Conservation (phyloP, 1,140 invertebrate genomes). For the Acromyrmex echinatior region DNA sequence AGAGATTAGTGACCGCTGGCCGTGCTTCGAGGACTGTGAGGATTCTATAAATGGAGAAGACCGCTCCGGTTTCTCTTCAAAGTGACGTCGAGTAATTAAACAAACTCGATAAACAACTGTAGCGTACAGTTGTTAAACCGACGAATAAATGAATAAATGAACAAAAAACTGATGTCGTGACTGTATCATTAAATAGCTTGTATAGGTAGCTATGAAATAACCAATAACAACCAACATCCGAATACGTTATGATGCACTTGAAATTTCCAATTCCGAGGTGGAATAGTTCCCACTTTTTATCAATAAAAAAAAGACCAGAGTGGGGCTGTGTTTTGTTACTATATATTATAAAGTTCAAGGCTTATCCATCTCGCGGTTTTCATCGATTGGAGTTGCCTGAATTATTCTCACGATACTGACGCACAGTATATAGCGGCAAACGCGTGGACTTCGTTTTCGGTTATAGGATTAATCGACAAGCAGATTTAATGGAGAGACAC, state of each 20-base stretch:
- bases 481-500: constrained; percentile 60
- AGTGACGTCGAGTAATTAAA: constrained; percentile 39
- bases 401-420: constrained; percentile 56
- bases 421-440: constrained; percentile 10
- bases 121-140: neutral
- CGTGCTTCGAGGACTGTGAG: constrained; percentile 67
- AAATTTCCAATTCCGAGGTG: constrained; percentile 35
- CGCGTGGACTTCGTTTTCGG: constrained; percentile 55
- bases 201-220: neutral
- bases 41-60: constrained; percentile 25
- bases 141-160: constrained; percentile 24
- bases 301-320: constrained; percentile 17
- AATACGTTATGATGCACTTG: constrained; percentile 24
- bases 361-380: constrained; percentile 53
- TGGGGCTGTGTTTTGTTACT: constrained; percentile 1
- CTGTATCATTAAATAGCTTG: constrained; percentile 7
- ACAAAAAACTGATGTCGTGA: neutral
- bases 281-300: constrained; percentile 31
- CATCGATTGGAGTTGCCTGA: constrained; percentile 51
- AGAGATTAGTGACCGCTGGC: constrained; percentile 75
- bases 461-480: constrained; percentile 63
- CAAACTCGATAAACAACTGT: constrained; percentile 32
- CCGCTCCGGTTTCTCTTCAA: constrained; percentile 23
- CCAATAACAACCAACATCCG: constrained; percentile 21
- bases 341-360: constrained; percentile 46